These are phyloP conservation scores for Neodontobutis hainanensis DNA, from an alignment of 2,113 vertebrate genomes.

Conservation along the genomic window DNA sequence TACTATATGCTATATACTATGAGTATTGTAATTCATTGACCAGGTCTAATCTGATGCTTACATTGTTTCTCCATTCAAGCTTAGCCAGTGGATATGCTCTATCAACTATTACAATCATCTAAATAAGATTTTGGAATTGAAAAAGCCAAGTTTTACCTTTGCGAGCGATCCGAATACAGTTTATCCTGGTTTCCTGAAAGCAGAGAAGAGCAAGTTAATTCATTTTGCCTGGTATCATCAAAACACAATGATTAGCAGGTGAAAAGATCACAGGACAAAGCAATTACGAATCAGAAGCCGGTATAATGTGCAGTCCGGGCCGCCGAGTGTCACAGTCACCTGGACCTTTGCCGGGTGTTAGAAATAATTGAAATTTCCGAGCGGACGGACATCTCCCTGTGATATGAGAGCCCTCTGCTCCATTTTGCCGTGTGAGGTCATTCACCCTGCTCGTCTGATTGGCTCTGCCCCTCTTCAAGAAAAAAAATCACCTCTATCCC, in stretches of 20 bases:
- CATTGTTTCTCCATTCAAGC: no score
- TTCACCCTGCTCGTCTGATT: constrained; percentile 1
- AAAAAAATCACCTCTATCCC: constrained; percentile 31
- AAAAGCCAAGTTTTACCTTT: constrained; percentile 85
- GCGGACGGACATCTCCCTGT: constrained; percentile 32
- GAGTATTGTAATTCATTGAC: no score
- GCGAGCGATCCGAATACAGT: constrained; percentile 91
- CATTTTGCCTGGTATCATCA: neutral
- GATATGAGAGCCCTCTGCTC: constrained; percentile 19
- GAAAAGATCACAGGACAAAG: neutral
- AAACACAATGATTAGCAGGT: constrained; percentile 8
- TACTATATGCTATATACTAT: no score
- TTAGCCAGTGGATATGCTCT: no score
- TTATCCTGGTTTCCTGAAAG: constrained; percentile 89
- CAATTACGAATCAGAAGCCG: constrained; percentile 19
- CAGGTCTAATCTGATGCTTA: no score
- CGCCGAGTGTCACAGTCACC: constrained; percentile 26
- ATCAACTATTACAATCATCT: neutral
- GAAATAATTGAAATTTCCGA: constrained; percentile 43
- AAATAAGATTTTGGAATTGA: constrained; percentile 1
- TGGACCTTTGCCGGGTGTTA: constrained; percentile 22
- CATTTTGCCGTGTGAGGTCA: constrained; percentile 11
- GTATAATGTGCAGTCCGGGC: neutral
- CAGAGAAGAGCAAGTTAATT: constrained; percentile 29
- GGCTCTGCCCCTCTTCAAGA: neutral